Evolutionary conservation across 2,113 vertebrate species (phyloP).

Genomic region (Chloropsis hardwickii): DNA sequence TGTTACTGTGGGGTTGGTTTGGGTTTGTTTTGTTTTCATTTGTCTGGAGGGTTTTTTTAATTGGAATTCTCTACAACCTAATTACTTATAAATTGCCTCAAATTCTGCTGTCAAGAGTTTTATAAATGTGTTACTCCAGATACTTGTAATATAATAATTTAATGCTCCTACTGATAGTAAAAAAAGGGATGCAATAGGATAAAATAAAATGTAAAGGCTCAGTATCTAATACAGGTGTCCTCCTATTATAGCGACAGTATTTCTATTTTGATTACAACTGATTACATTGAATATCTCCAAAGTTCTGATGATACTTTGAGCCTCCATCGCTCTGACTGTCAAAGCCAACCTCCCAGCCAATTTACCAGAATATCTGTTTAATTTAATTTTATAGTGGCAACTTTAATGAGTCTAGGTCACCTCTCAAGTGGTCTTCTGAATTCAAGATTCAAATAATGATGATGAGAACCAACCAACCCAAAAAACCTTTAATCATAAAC

Average conservation of each 20-base stretch:
- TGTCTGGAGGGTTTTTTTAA: neutral
- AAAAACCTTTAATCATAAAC: neutral
- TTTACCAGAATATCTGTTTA: neutral
- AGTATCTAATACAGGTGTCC: neutral
- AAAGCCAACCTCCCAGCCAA: neutral
- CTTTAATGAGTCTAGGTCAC: neutral
- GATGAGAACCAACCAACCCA: neutral
- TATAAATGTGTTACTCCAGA: neutral
- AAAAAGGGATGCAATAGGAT: neutral
- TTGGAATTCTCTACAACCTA: neutral
- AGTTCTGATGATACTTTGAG: neutral
- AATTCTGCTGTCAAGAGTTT: neutral
- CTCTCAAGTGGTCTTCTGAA: neutral
- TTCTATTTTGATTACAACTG: neutral
- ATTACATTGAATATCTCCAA: neutral
- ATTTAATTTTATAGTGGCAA: neutral
- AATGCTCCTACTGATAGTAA: neutral
- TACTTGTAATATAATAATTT: neutral
- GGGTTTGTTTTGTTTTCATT: neutral
- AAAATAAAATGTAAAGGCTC: neutral
- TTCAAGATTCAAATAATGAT: neutral
- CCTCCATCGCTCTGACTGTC: neutral
- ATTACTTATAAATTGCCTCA: neutral
- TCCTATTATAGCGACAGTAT: fast-evolving
- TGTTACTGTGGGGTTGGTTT: no score